Evolutionary conservation across 2,888 invertebrate genomes (phyloP).

Genomic region (Sphinx pinastri): DNA sequence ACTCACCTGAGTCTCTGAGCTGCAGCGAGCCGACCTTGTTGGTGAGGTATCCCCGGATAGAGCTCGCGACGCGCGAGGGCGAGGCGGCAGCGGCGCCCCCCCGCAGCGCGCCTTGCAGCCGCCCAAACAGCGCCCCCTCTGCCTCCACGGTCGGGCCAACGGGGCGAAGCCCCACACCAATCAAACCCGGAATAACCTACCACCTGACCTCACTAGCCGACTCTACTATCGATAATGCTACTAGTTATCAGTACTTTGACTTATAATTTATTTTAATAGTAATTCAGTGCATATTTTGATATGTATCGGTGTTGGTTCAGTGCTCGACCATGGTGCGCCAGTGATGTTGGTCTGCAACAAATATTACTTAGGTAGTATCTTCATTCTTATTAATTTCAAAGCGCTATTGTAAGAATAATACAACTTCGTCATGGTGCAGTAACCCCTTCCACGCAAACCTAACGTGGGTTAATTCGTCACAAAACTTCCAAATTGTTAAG

Average conservation of each 20-base stretch:
- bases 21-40: constrained; percentile 87
- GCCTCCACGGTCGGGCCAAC: constrained; percentile 78
- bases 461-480: no score
- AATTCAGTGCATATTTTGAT: constrained; percentile 78
- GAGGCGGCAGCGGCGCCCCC: constrained; percentile 88
- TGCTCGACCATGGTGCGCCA: constrained; percentile 68
- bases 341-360: constrained; percentile 66
- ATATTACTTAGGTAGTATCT: not conserved
- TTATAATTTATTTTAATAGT: constrained; percentile 1
- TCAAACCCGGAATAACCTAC: constrained; percentile 24
- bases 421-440: constrained; percentile 28
- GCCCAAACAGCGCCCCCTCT: constrained; percentile 85
- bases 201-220: constrained; percentile 23
- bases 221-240: constrained; percentile 11
- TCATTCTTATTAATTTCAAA: not conserved
- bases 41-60: constrained; percentile 88
- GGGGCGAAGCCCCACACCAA: constrained; percentile 58
- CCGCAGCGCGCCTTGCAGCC: constrained; percentile 87
- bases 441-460: no score
- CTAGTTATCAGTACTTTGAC: not conserved
- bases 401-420: not conserved
- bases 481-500: no score
- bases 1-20: constrained; percentile 89
- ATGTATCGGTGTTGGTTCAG: constrained; percentile 64
- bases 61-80: constrained; percentile 88